Percentiles rank a stretch among this genome's conserved stretches.
phyloP scores from a whole-genome alignment of 1,140 invertebrate species.

The Papilio polyxenes region DNA sequence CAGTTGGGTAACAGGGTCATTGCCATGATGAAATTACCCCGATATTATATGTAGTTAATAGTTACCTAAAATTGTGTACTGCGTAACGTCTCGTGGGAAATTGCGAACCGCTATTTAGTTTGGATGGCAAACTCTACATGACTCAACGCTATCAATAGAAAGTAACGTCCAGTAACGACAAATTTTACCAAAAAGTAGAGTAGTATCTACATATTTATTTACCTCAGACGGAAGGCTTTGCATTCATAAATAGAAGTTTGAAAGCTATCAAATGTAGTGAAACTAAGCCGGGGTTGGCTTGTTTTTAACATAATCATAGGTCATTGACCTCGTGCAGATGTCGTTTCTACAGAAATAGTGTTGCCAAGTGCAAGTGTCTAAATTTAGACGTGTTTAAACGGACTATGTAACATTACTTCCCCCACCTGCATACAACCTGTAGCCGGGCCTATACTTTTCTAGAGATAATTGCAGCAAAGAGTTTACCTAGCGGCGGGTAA shows the following conservation, averaged over 20 bases:
- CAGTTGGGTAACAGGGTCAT: no score
- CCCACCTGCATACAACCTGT: neutral
- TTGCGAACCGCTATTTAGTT: neutral
- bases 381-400: constrained; percentile 29
- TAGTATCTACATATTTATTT: neutral
- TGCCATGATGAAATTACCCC: no score
- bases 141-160: no score
- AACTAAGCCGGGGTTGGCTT: neutral
- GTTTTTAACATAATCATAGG: constrained; percentile 27
- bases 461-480: neutral
- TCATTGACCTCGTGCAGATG: constrained; percentile 23
- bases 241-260: constrained; percentile 7
- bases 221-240: neutral
- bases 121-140: no score
- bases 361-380: constrained; percentile 35
- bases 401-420: neutral
- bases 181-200: neutral
- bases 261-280: neutral
- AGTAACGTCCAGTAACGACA: neutral
- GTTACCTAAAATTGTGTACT: no score
- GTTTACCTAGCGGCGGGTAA: neutral
- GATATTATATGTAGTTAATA: no score
- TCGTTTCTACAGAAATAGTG: constrained; percentile 32
- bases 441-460: neutral
- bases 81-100: neutral